Evolutionary conservation across 2,888 invertebrate genomes (phyloP).

Genomic region (Tenthredo amoena): DNA sequence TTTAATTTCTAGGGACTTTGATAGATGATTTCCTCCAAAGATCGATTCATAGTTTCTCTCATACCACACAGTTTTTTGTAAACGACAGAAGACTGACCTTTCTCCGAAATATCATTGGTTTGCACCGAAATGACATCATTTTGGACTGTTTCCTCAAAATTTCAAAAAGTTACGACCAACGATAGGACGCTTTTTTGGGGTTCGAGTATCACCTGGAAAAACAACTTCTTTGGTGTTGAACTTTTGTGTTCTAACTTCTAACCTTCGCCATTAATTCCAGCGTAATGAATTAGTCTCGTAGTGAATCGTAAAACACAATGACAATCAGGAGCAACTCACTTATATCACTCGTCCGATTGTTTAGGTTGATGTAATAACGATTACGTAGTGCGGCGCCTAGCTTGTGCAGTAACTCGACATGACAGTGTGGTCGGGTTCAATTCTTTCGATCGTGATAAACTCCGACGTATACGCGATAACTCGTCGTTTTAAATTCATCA

Average conservation of each 20-base stretch:
- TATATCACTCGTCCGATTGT: conserved; percentile 16
- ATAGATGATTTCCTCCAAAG: no score
- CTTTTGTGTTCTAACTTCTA: background rate
- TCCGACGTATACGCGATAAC: background rate
- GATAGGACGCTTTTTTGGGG: no score
- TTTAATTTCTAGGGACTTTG: no score
- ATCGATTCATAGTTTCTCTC: no score
- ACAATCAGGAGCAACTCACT: conserved; percentile 9
- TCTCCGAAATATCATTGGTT: no score
- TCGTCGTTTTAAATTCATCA: conserved; percentile 30
- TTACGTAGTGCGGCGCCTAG: conserved; percentile 31
- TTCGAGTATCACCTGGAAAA: no score
- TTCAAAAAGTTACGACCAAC: no score
- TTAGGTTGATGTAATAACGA: conserved; percentile 39
- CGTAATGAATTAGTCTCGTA: background rate
- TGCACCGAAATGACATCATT: no score
- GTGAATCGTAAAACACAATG: conserved; percentile 1
- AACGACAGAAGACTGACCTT: no score
- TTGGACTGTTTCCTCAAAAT: no score
- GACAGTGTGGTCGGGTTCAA: background rate
- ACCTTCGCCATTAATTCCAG: background rate
- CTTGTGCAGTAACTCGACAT: background rate
- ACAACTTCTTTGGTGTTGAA: background rate
- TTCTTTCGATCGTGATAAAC: conserved; percentile 30
- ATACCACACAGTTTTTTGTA: no score